These are phyloP conservation scores for Spheniscus mendiculus DNA, from an alignment of 2,113 vertebrate genomes.

Conservation along the genomic window DNA sequence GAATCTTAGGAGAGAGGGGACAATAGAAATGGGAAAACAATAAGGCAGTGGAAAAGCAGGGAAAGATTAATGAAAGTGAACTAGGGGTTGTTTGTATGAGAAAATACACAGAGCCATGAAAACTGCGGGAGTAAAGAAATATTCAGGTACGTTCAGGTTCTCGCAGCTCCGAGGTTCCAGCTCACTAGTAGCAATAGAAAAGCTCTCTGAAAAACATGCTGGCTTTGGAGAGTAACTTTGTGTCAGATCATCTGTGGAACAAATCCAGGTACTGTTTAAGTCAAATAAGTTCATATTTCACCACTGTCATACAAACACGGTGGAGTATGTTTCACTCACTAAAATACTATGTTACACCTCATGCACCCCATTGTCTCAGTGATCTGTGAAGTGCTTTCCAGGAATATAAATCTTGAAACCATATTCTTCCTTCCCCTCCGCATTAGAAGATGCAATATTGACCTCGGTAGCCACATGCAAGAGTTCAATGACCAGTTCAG, in stretches of 20 bases:
- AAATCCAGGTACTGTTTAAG: not conserved
- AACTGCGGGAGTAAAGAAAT: not conserved
- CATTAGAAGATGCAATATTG: not conserved
- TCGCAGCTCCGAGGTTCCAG: not conserved
- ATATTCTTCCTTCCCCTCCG: not conserved
- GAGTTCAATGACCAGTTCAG: not conserved
- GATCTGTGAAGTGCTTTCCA: not conserved
- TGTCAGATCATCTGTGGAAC: not conserved
- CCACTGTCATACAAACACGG: not conserved
- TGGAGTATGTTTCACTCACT: not conserved
- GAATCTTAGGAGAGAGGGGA: not conserved
- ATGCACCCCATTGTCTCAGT: not conserved
- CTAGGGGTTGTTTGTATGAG: not conserved
- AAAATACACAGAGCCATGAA: not conserved
- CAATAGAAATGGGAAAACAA: not conserved
- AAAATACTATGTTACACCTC: not conserved
- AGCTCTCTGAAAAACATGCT: not conserved
- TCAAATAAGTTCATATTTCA: not conserved
- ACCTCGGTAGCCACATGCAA: not conserved
- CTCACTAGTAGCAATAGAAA: not conserved
- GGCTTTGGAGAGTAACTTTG: not conserved
- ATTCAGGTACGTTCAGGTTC: not conserved
- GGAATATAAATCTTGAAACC: not conserved
- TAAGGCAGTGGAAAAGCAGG: not conserved
- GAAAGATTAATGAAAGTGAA: not conserved